Evolutionary conservation across 2,888 invertebrate genomes (phyloP).

Genomic region (Eilema sororculum): DNA sequence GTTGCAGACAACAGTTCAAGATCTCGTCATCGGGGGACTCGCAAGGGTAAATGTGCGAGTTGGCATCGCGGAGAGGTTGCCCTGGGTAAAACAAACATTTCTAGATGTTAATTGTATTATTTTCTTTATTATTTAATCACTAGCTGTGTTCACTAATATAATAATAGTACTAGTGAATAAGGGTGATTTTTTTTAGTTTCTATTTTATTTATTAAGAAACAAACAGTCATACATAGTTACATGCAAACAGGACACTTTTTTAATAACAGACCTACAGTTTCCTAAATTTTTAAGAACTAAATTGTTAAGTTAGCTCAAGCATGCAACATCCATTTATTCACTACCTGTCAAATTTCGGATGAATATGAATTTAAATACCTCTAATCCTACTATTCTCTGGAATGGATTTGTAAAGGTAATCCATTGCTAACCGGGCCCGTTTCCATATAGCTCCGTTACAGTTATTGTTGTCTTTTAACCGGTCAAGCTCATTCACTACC

Average conservation of each 20-base stretch:
- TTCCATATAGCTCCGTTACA: constrained; percentile 77
- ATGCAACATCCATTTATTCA: no score
- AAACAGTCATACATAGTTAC: no score
- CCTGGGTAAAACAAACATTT: constrained; percentile 63
- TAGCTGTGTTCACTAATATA: no score
- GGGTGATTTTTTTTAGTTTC: no score
- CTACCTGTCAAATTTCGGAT: no score
- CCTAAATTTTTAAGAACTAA: no score
- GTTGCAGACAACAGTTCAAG: constrained; percentile 86
- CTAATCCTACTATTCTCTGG: constrained; percentile 79
- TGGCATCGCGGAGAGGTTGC: constrained; percentile 85
- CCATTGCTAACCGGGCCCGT: constrained; percentile 80
- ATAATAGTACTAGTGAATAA: no score
- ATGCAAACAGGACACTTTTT: no score
- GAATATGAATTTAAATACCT: no score
- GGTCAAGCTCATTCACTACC: constrained; percentile 87
- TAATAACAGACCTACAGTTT: no score
- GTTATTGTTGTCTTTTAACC: constrained; percentile 84
- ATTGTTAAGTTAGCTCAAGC: no score
- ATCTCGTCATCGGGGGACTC: constrained; percentile 88
- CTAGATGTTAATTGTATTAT: not conserved
- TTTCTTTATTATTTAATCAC: not conserved
- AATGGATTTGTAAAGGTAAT: constrained; percentile 84
- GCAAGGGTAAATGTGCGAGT: constrained; percentile 84
- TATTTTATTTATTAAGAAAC: no score